Base-by-base conservation (phyloP, 2,113 vertebrate genomes). In the Cercocebus atys region DNA sequence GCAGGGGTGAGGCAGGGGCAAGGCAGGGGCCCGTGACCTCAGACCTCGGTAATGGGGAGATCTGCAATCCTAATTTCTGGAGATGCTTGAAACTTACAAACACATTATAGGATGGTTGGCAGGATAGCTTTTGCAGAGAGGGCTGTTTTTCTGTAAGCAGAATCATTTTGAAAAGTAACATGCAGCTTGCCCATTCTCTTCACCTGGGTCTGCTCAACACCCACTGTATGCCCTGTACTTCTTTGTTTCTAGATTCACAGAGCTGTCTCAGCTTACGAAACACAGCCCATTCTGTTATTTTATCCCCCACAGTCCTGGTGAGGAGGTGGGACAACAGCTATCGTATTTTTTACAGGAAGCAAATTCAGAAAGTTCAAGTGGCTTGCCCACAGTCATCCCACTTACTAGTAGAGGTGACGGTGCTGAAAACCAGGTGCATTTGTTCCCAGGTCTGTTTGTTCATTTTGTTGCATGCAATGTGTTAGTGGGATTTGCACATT, bases 141-240 rank as follows among this genome's bases (percentile, higher is more conserved):
- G 16, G n/a, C 72, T 86, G 73, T 64, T 75, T 66, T 80, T 81
- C 47, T 80, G 52, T 45, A 47, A 76, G 35, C 79, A 3, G 38
- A 84, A 84, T 90, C 80, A 70, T 96, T 95, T 78, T 61, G 80
- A 83, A 84, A 47, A 82, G 64, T 30, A 38, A 16, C 4, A 3
- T 27, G 13, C 2, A n/a, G 82, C 64, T 38, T 61, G 47, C 38
- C 38, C 25, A 7, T 40, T 75, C 57, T 84, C 45, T 83, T 59
- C 35, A 61, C 43, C n/a, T 38, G 35, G 50, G 30, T 73, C 61
- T 87, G 27, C 66, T 55, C 45, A 30, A 10, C 16, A 43, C 30
- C 25, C 43, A 14, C 30, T 6, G 4, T 2, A 1, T 85, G 52
- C 55, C 88, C 35, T 8, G 14, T 22, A 22, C 18, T 2, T 83